phyloP scores from a whole-genome alignment of 2,113 vertebrate genomes.

The Lampris incognitus region DNA sequence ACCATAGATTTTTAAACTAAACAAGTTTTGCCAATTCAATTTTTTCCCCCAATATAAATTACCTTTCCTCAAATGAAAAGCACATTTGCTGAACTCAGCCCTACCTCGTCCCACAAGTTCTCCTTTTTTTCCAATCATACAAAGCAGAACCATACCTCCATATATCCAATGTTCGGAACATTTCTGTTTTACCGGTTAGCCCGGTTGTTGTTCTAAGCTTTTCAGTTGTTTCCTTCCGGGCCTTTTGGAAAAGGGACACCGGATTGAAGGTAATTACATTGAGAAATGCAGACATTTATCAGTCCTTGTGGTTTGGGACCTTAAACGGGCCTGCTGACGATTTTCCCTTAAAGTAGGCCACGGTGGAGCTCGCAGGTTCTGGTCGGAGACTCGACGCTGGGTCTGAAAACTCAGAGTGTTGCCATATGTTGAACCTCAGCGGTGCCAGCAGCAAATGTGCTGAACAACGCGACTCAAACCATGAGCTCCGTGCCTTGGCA shows the following conservation, averaged over 20 bases:
- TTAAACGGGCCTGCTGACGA: constrained; percentile 74
- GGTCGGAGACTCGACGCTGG: constrained; percentile 58
- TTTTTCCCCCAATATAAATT: constrained; percentile 29
- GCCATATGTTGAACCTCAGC: constrained; percentile 76
- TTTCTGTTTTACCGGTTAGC: constrained; percentile 35
- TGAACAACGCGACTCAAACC: constrained; percentile 75
- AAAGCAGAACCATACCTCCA: constrained; percentile 48
- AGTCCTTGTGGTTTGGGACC: constrained; percentile 74
- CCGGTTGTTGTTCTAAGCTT: constrained; percentile 45
- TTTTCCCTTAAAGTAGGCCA: constrained; percentile 74
- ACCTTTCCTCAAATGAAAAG: constrained; percentile 59
- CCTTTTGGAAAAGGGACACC: constrained; percentile 67
- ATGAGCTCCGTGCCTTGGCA: constrained; percentile 80
- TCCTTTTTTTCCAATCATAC: constrained; percentile 29
- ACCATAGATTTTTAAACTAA: constrained; percentile 22
- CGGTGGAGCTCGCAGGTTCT: constrained; percentile 76
- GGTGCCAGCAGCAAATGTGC: constrained; percentile 80
- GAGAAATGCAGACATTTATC: constrained; percentile 78
- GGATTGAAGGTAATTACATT: constrained; percentile 75
- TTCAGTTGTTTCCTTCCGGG: constrained; percentile 61
- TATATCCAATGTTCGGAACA: constrained; percentile 36
- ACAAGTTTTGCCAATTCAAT: constrained; percentile 41
- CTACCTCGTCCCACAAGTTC: constrained; percentile 31
- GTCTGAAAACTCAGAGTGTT: constrained; percentile 78
- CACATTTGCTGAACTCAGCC: constrained; percentile 61